phyloP scores from a whole-genome alignment of 2,888 invertebrate genomes.

The Unio delphinus region DNA sequence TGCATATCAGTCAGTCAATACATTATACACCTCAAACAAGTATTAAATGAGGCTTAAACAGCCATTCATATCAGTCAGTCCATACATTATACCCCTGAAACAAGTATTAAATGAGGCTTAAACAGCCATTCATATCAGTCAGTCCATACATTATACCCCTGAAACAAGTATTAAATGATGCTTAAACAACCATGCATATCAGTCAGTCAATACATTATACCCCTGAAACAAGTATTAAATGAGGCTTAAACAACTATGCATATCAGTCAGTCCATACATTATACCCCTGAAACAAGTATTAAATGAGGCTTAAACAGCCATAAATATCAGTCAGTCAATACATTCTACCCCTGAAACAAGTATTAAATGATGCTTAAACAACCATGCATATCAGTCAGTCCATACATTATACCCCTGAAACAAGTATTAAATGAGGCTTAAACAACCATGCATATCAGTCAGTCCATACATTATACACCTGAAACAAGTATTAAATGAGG shows the following conservation, averaged over 20 bases:
- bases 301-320: no score
- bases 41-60: no score
- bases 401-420: conserved; percentile 87
- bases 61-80: conserved; percentile 76
- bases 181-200: no score
- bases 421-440: not conserved
- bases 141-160: conserved; percentile 91
- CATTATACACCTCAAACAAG: conserved; percentile 81
- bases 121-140: conserved; percentile 71
- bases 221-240: conserved; percentile 71
- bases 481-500: conserved; percentile 27
- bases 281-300: conserved; percentile 76
- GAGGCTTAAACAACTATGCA: no score
- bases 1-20: conserved; percentile 82
- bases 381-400: conserved; percentile 76
- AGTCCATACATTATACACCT: conserved; percentile 91
- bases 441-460: conserved; percentile 71
- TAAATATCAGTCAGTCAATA: conserved; percentile 82
- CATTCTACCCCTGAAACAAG: conserved; percentile 81
- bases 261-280: conserved; percentile 87
- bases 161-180: conserved; percentile 27
- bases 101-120: not conserved
- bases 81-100: conserved; percentile 87
- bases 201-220: conserved; percentile 92
- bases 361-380: no score